Base-by-base conservation (phyloP, 2,113 vertebrate species). In the Crotalus viridis region DNA sequence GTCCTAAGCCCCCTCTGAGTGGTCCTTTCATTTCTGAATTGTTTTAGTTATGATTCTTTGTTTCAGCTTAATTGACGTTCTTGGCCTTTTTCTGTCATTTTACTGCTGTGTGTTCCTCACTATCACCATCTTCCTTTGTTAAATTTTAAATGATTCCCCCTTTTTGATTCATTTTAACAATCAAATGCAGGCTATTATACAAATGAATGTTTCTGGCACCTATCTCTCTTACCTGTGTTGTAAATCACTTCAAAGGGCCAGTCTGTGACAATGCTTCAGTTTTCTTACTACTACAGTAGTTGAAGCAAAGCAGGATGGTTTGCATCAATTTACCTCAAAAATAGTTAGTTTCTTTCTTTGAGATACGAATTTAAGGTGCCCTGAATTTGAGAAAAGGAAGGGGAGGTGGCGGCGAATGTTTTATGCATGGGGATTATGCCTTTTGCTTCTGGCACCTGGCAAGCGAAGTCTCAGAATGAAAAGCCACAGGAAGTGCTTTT, bases 361-460 rank as follows among this genome's bases (percentile, higher is more conserved):
- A 56, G 52, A 51, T 43, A 69, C 10, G 22, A 86, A 64, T 92
- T 86, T 87, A 88, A 87, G 59, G 54, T 39, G 28, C 57, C 88
- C 88, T 90, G n/a, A 59, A 52, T 57, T n/a, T 19, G 69, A 24
- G 64, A 10, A 4, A 51, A 19, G 22, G n/a, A 52, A 39, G 81
- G 48, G 17, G 3, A 3, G 33, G 22, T 13, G 48, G 48, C 8
- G 7, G 54, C 64, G 13, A 74, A 90, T 93, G 39, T 90, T 93
- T 91, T 91, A 91, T 89, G 74, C 54, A 86, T 55, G 39, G 54
- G 43, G 59, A 90, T 93, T 64, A 89, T 89, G 90, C 74, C n/a
- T 86, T 59, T 89, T 91, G 64, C n/a, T 85, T 89, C 74, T 7
- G 74, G 46, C 55, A n/a, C n/a, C 52, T 26, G 17, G 64, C 88